Evolutionary conservation across 1,140 invertebrate species (phyloP), one percentile per base, ranked within the genome.

Genomic region (Drosophila santomea): DNA sequence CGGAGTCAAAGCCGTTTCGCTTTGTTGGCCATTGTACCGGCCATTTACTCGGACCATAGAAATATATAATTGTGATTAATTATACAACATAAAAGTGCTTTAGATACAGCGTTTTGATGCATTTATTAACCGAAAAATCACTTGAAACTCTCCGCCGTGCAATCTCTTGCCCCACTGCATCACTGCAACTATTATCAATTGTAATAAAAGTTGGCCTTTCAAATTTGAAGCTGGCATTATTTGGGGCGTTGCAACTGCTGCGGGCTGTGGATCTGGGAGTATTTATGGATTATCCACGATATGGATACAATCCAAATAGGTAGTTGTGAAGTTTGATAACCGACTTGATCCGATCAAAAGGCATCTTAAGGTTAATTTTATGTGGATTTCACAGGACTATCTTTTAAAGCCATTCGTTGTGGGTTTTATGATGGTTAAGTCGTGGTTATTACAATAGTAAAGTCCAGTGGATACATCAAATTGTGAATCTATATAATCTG

Each of bases 1-100:
- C 47, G 36, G 23, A 57, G 50, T 54, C 58, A 47, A 63, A 76
- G 63, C 63, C 78, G 84, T 84, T 89, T 89, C 80, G 84, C 84
- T 84, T 89, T 88, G 84, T 83, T 89, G 81, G 62, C 82, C 72
- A 86, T 86, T 86, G 82, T 86, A 62, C 63, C 79, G 83, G 62
- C 79, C 73, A 82, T 86, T 86, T 88, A 83, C 71, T 78, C 28
- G 80, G 62, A 51, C 73, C 76, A 84, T 80, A 80, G 84, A 88
- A 80, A 88, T 80, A 90, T 88, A 89, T 88, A 88, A 88, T 88
- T 88, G 84, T 88, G 84, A 89, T 89, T 89, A 89, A 89, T 89
- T 89, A 89, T 84, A 83, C 68, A 74, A 89, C 84, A 89, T 89
- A 90, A 89, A 90, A 84, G 80, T 88, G 80, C 77, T 78, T 90